phyloP scores from a whole-genome alignment of 1,140 invertebrate species.

The Coptotermes formosanus region DNA sequence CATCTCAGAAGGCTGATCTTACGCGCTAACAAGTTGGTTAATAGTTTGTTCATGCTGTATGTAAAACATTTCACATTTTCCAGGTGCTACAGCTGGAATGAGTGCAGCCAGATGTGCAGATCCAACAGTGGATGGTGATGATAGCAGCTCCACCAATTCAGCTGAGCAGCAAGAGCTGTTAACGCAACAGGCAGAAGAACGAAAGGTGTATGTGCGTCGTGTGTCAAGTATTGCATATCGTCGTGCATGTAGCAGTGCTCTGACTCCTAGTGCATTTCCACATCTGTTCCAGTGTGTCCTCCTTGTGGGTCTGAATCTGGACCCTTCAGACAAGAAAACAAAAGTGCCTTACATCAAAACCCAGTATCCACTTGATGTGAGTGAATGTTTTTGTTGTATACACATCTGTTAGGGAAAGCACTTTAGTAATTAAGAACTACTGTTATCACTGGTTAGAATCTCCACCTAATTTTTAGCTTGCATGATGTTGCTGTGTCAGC shows the following conservation, averaged over 20 bases:
- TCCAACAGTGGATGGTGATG: background rate
- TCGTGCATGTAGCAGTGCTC: background rate
- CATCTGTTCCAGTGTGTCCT: slow-evolving; percentile 63
- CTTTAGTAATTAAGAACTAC: too few species aligned
- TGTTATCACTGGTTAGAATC: too few species aligned
- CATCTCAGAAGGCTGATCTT: too few species aligned
- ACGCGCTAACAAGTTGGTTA: too few species aligned
- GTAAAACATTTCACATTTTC: background rate
- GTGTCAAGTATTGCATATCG: slow-evolving; percentile 19
- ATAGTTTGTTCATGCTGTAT: too few species aligned
- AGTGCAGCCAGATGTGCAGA: background rate
- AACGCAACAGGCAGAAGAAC: background rate
- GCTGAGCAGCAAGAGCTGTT: background rate
- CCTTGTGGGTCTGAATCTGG: slow-evolving; percentile 62
- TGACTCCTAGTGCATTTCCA: background rate
- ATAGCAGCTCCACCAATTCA: background rate
- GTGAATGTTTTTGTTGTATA: slow-evolving; percentile 36
- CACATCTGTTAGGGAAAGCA: too few species aligned
- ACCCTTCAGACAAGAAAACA: slow-evolving; percentile 45
- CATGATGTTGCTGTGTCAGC: too few species aligned
- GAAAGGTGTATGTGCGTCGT: slow-evolving; percentile 24
- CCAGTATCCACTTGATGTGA: slow-evolving; percentile 63
- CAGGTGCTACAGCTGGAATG: background rate
- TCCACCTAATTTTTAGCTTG: too few species aligned
- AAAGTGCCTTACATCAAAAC: slow-evolving; percentile 62